These are phyloP conservation scores for Liposcelis brunnea DNA, from an alignment of 2,888 invertebrate species.

Conservation along the genomic window DNA sequence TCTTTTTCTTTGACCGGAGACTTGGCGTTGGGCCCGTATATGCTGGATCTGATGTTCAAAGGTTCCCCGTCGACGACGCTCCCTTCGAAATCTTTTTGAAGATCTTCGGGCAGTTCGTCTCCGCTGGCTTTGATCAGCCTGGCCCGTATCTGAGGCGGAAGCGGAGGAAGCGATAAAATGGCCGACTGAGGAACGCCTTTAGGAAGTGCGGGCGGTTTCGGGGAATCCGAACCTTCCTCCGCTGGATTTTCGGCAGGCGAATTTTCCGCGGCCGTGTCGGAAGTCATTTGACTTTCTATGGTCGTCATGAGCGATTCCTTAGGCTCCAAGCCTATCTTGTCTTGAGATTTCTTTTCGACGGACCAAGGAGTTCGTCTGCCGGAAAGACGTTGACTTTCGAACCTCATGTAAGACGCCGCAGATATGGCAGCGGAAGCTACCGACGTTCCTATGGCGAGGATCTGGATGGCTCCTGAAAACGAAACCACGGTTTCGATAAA, in stretches of 20 bases:
- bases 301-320: constrained; percentile 8
- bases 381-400: constrained; percentile 56
- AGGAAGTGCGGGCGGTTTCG: not conserved
- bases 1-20: not conserved
- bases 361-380: constrained; percentile 61
- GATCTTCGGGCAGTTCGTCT: constrained; percentile 7
- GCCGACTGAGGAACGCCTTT: constrained; percentile 6
- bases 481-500: constrained; percentile 7
- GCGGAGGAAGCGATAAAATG: constrained; percentile 2
- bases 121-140: constrained; percentile 2
- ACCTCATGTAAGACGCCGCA: constrained; percentile 54
- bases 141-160: constrained; percentile 2
- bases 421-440: constrained; percentile 50
- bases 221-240: not conserved
- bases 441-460: constrained; percentile 46
- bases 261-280: constrained; percentile 1
- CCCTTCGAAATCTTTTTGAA: not conserved
- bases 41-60: constrained; percentile 1
- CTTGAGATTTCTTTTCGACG: constrained; percentile 14
- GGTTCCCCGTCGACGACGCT: not conserved
- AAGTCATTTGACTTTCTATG: constrained; percentile 4
- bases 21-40: not conserved
- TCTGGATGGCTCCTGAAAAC: constrained; percentile 44
- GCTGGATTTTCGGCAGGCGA: not conserved
- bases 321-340: not conserved